phyloP scores from a whole-genome alignment of 2,888 invertebrate genomes.

The Acrobasis consociella region DNA sequence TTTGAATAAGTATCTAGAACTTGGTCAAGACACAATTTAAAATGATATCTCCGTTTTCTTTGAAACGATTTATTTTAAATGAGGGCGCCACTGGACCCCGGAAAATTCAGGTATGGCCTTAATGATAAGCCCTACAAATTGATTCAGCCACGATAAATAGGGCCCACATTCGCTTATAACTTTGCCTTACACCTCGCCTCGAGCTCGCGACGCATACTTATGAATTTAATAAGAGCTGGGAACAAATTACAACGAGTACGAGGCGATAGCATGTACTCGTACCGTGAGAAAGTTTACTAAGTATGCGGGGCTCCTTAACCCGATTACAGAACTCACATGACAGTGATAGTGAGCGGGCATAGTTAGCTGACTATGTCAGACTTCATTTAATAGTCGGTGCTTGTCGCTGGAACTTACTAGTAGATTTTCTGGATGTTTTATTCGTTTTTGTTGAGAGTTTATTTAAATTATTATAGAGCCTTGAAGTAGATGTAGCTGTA shows the following conservation, averaged over 20 bases:
- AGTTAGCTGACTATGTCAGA: conserved; percentile 27
- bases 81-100: too few species aligned
- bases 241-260: conserved; percentile 64
- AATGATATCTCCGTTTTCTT: too few species aligned
- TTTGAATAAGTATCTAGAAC: too few species aligned
- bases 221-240: conserved; percentile 70
- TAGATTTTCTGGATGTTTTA: too few species aligned
- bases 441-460: too few species aligned
- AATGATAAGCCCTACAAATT: not conserved
- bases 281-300: conserved; percentile 43
- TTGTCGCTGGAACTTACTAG: too few species aligned
- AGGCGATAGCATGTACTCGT: conserved; percentile 40
- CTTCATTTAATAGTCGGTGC: not conserved
- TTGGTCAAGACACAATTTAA: too few species aligned
- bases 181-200: conserved; percentile 44
- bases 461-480: too few species aligned
- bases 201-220: conserved; percentile 60
- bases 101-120: too few species aligned
- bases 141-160: not conserved
- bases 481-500: too few species aligned
- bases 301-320: conserved; percentile 42
- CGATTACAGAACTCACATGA: conserved; percentile 40
- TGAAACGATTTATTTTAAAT: too few species aligned
- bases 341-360: conserved; percentile 33
- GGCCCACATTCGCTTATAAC: not conserved